Base-by-base conservation (phyloP, 2,888 invertebrate genomes). In the Pseudococcus jackbeardsleyi region DNA sequence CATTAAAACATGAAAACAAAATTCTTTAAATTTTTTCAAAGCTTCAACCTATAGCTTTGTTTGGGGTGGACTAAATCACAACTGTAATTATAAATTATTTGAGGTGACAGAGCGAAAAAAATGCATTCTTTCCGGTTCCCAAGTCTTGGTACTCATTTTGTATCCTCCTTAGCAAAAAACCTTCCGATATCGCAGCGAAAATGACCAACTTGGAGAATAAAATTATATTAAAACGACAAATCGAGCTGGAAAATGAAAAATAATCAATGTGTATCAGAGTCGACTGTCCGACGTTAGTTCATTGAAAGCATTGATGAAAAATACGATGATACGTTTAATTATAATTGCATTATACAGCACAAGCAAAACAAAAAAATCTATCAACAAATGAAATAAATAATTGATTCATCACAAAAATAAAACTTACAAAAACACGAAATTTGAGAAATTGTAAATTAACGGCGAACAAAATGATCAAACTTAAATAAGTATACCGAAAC, bases 351-450 rank as follows among this genome's bases (percentile, higher is more conserved):
- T 82, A 82, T 86, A 86, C 86, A 86, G 64, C 86, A 68, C 86
- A 86, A 86, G 86, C 86, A 86, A 86, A 86, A 86, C 59, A 59
- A 86, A 86, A 64, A 85, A 59, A 33, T 33, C 26, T 86, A 86
- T 86, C 42, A 86, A 86, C 86, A 86, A 64, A 68, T 46, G 50
- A 86, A 86, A 86, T 64, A 64, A 68, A 86, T 33, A 33, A 33
- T 33, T 33, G 26, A 33, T 33, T 33, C 26, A 33, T 33, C 26
- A 33, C 26, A 33, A 33, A 33, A 33, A 33, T 82, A 82, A 82
- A 82, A 82, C 79, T 82, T 82, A 46, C 46, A 82, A 82, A 82
- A 82, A 82, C 26, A 82, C 19, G 19, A 46, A 82, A 82, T 82
- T 82, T 42, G 9, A 46, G 19, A 46, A 82, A 82, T 46, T 19